Percentiles rank a stretch among this genome's conserved stretches.
These are phyloP conservation scores for Polypedilum vanderplanki DNA, from an alignment of 1,140 invertebrate species.

Conservation along the genomic window DNA sequence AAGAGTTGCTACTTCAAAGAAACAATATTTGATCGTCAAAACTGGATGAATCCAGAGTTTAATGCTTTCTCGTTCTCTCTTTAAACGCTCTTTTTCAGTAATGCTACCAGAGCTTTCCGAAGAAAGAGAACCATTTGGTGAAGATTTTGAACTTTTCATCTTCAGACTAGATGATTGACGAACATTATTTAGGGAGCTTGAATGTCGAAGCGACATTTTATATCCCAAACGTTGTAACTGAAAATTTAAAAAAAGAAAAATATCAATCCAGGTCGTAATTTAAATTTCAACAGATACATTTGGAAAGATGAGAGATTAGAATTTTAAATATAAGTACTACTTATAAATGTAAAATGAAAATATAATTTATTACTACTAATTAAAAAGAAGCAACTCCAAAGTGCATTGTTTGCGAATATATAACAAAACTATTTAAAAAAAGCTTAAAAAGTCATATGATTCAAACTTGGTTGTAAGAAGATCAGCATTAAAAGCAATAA, in stretches of 20 bases:
- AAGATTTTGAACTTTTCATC: slow-evolving; percentile 11
- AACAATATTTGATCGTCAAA: slow-evolving; percentile 75
- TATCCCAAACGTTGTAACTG: slow-evolving; percentile 44
- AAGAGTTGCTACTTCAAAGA: slow-evolving; percentile 62
- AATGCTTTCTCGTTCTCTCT: slow-evolving; percentile 54
- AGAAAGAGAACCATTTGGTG: slow-evolving; percentile 19
- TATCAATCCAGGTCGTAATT: neutral
- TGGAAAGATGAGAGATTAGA: too few species aligned
- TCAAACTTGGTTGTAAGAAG: too few species aligned
- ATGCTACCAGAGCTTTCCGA: neutral
- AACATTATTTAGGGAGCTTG: slow-evolving; percentile 21
- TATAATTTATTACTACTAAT: too few species aligned
- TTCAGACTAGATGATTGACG: neutral
- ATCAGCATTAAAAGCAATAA: too few species aligned
- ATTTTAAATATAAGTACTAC: too few species aligned
- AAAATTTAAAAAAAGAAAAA: slow-evolving; percentile 31
- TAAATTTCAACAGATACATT: neutral
- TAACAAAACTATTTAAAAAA: too few species aligned
- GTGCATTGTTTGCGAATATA: too few species aligned
- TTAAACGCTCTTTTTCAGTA: slow-evolving; percentile 43
- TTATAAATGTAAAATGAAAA: too few species aligned
- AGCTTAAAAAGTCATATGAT: too few species aligned
- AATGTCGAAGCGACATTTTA: slow-evolving; percentile 38
- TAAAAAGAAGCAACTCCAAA: too few species aligned
- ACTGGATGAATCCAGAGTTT: slow-evolving; percentile 84